phyloP scores from a whole-genome alignment of 2,888 invertebrate genomes.

The Trachelus iudaicus region DNA sequence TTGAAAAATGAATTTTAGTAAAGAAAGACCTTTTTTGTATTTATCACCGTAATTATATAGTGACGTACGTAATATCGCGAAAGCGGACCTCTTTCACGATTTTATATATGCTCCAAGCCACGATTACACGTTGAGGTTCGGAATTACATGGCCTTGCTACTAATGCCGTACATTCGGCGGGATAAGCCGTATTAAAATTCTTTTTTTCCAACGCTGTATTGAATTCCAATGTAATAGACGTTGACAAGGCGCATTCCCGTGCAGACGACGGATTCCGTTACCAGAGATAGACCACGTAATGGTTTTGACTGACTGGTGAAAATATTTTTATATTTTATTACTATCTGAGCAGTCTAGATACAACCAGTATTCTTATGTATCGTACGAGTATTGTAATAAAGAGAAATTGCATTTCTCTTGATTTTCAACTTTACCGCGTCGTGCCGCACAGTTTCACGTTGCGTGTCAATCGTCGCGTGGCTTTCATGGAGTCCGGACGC shows the following conservation, averaged over 20 bases:
- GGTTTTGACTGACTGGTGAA: background rate
- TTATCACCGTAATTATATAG: no score
- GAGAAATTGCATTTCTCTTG: background rate
- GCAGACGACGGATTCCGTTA: background rate
- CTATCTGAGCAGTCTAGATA: background rate
- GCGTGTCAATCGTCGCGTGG: constrained; percentile 10
- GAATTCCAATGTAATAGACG: background rate
- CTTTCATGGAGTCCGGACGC: constrained; percentile 18
- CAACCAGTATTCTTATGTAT: background rate
- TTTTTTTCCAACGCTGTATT: background rate
- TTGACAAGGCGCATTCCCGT: background rate
- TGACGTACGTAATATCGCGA: no score
- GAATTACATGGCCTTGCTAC: background rate
- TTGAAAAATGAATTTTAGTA: no score
- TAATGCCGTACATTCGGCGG: background rate
- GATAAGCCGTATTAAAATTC: background rate
- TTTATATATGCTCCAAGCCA: background rate
- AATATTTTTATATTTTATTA: background rate
- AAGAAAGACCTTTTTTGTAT: no score
- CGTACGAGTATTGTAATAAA: background rate
- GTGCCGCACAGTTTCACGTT: background rate
- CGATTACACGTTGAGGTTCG: background rate
- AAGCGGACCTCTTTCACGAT: no score
- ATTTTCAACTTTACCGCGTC: background rate
- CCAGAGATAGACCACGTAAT: background rate